These are phyloP conservation scores for Morpho helenor DNA, from an alignment of 2,888 invertebrate genomes.

Conservation along the genomic window DNA sequence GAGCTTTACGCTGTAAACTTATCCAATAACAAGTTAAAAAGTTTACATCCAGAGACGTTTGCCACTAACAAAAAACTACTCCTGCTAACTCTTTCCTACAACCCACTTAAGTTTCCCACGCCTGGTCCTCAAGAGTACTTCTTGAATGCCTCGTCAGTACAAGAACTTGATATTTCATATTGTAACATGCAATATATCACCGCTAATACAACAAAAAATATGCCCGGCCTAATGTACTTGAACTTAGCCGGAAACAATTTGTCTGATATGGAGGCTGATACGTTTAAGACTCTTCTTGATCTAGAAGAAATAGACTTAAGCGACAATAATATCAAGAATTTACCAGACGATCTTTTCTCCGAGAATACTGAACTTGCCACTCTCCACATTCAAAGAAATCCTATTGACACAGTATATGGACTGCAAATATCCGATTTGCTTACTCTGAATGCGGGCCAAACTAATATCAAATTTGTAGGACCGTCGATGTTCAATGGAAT, in stretches of 20 bases:
- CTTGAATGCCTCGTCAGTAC: slow-evolving; percentile 80
- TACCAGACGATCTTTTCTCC: slow-evolving; percentile 82
- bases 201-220: slow-evolving; percentile 81
- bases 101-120: slow-evolving; percentile 77
- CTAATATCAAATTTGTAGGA: slow-evolving; percentile 82
- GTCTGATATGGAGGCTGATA: slow-evolving; percentile 76
- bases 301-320: slow-evolving; percentile 87
- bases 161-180: slow-evolving; percentile 85
- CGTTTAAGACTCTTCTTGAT: slow-evolving; percentile 81
- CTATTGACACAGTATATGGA: slow-evolving; percentile 81
- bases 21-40: slow-evolving; percentile 82
- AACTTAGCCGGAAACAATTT: slow-evolving; percentile 85
- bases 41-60: slow-evolving; percentile 85
- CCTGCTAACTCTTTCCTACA: slow-evolving; percentile 82
- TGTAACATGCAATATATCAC: slow-evolving; percentile 84
- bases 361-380: slow-evolving; percentile 83
- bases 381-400: slow-evolving; percentile 84
- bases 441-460: slow-evolving; percentile 84
- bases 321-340: slow-evolving; percentile 81
- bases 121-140: slow-evolving; percentile 68
- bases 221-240: slow-evolving; percentile 82
- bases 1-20: slow-evolving; percentile 84
- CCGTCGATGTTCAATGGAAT: slow-evolving; percentile 83
- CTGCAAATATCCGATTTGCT: slow-evolving; percentile 82
- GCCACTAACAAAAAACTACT: slow-evolving; percentile 82